Conservation (phyloP, 2,113 vertebrate genomes). For the Vombatus ursinus region DNA sequence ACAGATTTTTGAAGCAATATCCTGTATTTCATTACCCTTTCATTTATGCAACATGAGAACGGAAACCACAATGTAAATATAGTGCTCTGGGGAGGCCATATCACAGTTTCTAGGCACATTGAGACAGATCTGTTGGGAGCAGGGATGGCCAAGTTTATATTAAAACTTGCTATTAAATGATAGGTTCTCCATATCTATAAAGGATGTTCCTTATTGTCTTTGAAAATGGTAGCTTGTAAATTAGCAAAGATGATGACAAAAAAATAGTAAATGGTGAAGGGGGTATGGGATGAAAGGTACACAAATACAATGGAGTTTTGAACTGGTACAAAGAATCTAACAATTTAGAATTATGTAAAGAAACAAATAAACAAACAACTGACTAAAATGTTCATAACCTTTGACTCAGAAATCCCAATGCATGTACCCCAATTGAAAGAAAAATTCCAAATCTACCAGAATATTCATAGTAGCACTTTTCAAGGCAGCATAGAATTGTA, state of each 20-base stretch:
- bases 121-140: background rate
- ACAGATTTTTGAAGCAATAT: background rate
- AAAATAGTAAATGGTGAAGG: background rate
- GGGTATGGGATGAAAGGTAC: background rate
- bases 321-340: background rate
- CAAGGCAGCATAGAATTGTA: background rate
- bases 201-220: background rate
- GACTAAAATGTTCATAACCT: background rate
- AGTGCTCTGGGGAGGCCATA: background rate
- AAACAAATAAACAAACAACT: background rate
- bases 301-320: background rate
- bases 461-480: background rate
- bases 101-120: background rate
- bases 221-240: constrained; percentile 1
- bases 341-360: background rate
- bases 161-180: background rate
- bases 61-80: background rate
- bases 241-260: background rate
- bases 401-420: background rate
- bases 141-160: background rate
- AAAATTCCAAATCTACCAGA: background rate
- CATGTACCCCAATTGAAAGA: background rate
- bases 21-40: background rate
- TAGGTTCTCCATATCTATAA: background rate
- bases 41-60: background rate